Evolutionary conservation across 2,888 invertebrate species (phyloP), one percentile per base, ranked within the genome.

Genomic region (Melikaiella ostensackeni): DNA sequence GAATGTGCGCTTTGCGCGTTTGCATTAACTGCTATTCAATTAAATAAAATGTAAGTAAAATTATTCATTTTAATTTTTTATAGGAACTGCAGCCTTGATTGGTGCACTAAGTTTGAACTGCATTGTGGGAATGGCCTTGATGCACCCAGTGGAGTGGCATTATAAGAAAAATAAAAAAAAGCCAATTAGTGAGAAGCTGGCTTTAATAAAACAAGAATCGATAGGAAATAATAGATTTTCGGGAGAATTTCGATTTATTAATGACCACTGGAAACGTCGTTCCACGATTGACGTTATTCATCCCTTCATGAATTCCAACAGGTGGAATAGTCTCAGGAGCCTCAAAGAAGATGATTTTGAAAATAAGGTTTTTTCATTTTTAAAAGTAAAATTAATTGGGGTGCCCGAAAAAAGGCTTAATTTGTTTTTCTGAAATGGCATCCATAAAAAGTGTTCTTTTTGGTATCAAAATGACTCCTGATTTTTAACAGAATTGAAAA

Each of bases 101-200:
- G 94, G 95, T 80, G 96, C 94, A 0, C 88, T 96, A 46, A 95
- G 95, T 85, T 90, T 95, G 19, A 94, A 96, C 87, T 92, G 94
- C 24, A 91, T 96, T 30, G 93, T 95, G 42, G 96, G 95, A 1
- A 95, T 95, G 94, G 86, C 94, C 63, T 92, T 95, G 59, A 94
- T 96, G 94, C 95, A 96, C 84, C 96, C 96, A 0, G 94, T 95
- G 0, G 94, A 95, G 87, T 95, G 95, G 95, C 95, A 96, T 73
- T 70, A 77, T 80, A 16, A 86, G 75, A 55, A 70, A 70, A 42
- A 76, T 33, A 61, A 79, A 80, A 77, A 80, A 74, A 63, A 21
- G 19, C 2, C 46, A 9, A 19, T 5, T 19, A 74, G 70, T 19
- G 59, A 59, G 70, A 63, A 79, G 79, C 75, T 83, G 84, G 78